Percentiles rank a stretch among this genome's conserved stretches.
Evolutionary conservation across 2,888 invertebrate genomes (phyloP).

Genomic region (Drosophila leonis): DNA sequence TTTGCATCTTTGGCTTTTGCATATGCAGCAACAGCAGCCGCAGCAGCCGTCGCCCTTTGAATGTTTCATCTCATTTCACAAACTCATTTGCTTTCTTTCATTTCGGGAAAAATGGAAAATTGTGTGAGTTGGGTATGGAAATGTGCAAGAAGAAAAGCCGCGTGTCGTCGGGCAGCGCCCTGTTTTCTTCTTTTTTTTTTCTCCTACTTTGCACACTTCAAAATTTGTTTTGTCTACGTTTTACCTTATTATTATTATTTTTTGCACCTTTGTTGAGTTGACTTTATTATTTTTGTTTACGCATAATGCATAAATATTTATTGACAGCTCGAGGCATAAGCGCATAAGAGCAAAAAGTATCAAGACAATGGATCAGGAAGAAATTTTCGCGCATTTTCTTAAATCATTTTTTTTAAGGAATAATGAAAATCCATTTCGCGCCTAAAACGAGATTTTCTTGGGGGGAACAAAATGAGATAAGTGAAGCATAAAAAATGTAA

Average conservation of each 20-base stretch:
- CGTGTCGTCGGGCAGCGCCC: constrained; percentile 52
- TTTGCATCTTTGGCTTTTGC: constrained; percentile 65
- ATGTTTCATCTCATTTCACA: constrained; percentile 51
- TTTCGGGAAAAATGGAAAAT: constrained; percentile 14
- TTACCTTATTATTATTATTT: constrained; percentile 18
- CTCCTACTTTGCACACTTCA: constrained; percentile 24
- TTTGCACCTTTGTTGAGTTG: constrained; percentile 53
- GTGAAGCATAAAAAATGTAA: not conserved
- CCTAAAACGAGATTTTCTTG: not conserved
- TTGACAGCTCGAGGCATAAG: constrained; percentile 63
- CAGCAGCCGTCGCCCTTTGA: constrained; percentile 51
- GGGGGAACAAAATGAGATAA: not conserved
- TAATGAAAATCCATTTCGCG: constrained; percentile 6
- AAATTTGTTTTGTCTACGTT: constrained; percentile 47
- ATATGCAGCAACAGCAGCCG: constrained; percentile 44
- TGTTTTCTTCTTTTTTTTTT: constrained; percentile 5
- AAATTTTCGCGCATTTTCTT: constrained; percentile 47
- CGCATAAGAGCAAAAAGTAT: not conserved
- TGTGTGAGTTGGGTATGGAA: constrained; percentile 29
- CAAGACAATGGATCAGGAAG: constrained; percentile 5
- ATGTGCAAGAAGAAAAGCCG: constrained; percentile 47
- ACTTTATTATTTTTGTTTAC: constrained; percentile 74
- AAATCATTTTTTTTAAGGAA: constrained; percentile 2
- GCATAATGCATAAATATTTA: constrained; percentile 68
- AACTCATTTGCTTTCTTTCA: constrained; percentile 68